Evolutionary conservation across 2,113 vertebrate species (phyloP).

Genomic region (Apodemus speciosus): DNA sequence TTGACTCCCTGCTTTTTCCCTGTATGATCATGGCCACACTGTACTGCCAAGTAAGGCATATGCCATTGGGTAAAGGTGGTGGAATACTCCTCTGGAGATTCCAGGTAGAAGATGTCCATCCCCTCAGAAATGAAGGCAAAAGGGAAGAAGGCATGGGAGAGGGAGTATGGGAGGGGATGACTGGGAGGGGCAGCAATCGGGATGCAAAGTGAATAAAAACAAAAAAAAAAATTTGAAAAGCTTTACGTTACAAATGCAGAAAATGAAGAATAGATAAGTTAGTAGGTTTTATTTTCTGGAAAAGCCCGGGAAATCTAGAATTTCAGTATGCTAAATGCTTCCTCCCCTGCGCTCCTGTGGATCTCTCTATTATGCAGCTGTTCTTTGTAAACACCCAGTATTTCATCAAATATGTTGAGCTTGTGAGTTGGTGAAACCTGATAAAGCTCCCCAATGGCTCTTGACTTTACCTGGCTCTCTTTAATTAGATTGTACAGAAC

Average conservation of each 20-base stretch:
- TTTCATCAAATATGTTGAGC: background rate
- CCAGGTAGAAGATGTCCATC: too few species aligned
- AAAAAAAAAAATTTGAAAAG: background rate
- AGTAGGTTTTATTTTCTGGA: background rate
- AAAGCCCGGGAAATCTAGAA: background rate
- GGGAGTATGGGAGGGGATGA: too few species aligned
- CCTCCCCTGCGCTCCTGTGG: background rate
- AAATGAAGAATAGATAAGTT: background rate
- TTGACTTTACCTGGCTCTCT: conserved; percentile 13
- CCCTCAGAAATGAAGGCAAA: too few species aligned
- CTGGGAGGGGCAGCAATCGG: too few species aligned
- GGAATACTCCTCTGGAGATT: too few species aligned
- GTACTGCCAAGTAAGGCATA: too few species aligned
- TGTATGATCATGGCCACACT: background rate
- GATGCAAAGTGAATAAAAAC: too few species aligned
- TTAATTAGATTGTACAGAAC: conserved; percentile 8
- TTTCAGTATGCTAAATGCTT: background rate
- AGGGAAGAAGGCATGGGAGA: too few species aligned
- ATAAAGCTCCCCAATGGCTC: background rate
- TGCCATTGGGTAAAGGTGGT: too few species aligned
- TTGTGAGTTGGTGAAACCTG: background rate
- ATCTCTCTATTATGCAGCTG: background rate
- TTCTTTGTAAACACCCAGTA: background rate
- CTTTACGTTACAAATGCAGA: background rate
- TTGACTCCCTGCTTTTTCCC: background rate